phyloP scores from a whole-genome alignment of 2,888 invertebrate genomes.

The Amorpha juglandis region DNA sequence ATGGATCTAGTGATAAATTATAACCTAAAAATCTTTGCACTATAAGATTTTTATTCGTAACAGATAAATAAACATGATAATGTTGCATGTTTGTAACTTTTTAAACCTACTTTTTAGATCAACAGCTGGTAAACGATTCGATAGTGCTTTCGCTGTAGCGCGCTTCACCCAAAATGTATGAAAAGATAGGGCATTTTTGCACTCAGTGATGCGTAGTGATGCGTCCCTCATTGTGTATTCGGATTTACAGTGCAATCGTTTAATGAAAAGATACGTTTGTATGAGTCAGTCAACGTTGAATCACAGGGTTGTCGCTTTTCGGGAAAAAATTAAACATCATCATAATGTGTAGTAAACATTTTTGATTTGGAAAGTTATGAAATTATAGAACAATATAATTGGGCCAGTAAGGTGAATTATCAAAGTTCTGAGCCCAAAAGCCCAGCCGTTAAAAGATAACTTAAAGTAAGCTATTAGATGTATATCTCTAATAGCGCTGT shows the following conservation, averaged over 20 bases:
- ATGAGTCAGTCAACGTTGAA: neutral
- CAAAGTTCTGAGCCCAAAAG: no score
- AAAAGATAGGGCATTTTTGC: slow-evolving; percentile 12
- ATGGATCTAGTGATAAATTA: no score
- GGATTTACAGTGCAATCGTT: neutral
- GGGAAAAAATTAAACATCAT: neutral
- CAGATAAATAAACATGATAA: neutral
- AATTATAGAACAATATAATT: no score
- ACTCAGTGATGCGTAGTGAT: no score
- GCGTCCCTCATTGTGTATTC: neutral
- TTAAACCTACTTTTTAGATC: no score
- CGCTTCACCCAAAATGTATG: slow-evolving; percentile 11
- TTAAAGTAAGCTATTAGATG: no score
- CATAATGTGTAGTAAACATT: neutral
- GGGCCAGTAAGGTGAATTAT: no score
- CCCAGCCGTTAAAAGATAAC: no score
- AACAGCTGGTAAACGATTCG: neutral
- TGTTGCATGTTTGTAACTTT: neutral
- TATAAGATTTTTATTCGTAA: no score
- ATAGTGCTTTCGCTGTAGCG: neutral
- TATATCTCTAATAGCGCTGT: no score
- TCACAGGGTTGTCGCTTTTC: slow-evolving; percentile 3
- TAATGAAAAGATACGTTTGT: slow-evolving; percentile 13
- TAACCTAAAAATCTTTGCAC: no score
- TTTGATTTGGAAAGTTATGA: neutral